Conservation (phyloP, 2,113 vertebrate genomes). For the Amphiprion percula region DNA sequence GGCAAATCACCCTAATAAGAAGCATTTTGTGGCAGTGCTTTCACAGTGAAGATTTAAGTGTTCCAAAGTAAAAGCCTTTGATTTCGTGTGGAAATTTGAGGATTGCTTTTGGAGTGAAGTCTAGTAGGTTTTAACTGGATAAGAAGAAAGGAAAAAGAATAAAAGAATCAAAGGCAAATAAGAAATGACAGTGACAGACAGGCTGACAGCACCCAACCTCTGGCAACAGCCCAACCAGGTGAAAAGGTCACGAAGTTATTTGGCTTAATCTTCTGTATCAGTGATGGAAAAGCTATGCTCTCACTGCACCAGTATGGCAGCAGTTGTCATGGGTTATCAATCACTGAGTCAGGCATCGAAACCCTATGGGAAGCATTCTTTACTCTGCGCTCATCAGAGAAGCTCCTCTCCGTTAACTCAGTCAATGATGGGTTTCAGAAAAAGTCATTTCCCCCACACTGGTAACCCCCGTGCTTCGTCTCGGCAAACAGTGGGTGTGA, state of each 20-base stretch:
- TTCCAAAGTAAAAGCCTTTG: background rate
- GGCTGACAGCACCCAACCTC: background rate
- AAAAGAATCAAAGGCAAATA: no score
- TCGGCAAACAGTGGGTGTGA: conserved; percentile 65
- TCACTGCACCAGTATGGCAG: conserved; percentile 41
- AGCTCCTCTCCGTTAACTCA: conserved; percentile 78
- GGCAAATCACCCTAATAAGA: background rate
- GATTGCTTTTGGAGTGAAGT: background rate
- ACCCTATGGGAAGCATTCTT: conserved; percentile 71
- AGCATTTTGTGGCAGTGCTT: background rate
- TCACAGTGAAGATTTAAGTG: background rate
- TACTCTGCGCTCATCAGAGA: conserved; percentile 70
- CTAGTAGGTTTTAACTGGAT: background rate
- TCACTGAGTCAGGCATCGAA: conserved; percentile 59
- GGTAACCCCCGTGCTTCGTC: conserved; percentile 43
- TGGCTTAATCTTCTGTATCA: conserved; percentile 75
- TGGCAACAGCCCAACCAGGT: conserved; percentile 29
- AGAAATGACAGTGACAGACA: background rate
- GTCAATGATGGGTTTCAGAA: conserved; percentile 77
- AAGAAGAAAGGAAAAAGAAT: background rate
- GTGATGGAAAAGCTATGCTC: conserved; percentile 67
- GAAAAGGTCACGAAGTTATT: conserved; percentile 67
- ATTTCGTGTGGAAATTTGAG: background rate
- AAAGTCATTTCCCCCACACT: conserved; percentile 73
- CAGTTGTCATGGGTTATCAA: conserved; percentile 73